Conservation (phyloP, 2,888 invertebrate genomes). For the Bhutanitis thaidina region DNA sequence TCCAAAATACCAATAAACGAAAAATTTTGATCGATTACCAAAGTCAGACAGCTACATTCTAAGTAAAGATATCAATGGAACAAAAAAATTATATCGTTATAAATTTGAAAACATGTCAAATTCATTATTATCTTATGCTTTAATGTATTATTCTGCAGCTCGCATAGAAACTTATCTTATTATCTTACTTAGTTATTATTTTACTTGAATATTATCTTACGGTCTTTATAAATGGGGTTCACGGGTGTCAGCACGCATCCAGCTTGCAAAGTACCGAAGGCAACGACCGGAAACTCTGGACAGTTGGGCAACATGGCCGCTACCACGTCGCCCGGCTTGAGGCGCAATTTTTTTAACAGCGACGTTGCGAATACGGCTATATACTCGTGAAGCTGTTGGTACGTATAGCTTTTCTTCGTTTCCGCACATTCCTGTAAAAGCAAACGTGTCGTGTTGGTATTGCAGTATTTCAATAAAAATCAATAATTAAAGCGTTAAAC, state of each 20-base stretch:
- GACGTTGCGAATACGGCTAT: constrained; percentile 82
- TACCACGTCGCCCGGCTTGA: constrained; percentile 82
- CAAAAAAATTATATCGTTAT: too few relatives aligned
- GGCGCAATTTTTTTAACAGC: constrained; percentile 81
- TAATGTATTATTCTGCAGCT: too few relatives aligned
- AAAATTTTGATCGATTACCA: too few relatives aligned
- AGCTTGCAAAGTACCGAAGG: constrained; percentile 84
- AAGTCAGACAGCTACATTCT: too few relatives aligned
- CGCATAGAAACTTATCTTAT: too few relatives aligned
- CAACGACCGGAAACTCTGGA: constrained; percentile 85
- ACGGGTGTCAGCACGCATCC: constrained; percentile 85
- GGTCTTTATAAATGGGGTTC: constrained; percentile 87
- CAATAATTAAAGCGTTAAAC: too few relatives aligned
- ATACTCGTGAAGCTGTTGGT: constrained; percentile 72
- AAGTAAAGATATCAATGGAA: too few relatives aligned
- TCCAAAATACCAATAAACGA: too few relatives aligned
- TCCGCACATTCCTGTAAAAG: constrained; percentile 62
- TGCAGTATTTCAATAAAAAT: too few relatives aligned
- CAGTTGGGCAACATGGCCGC: constrained; percentile 85
- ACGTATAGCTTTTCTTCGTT: constrained; percentile 63
- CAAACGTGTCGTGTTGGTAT: background rate
- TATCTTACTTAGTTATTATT: too few relatives aligned
- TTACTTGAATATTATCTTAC: constrained; percentile 43
- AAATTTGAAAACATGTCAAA: too few relatives aligned
- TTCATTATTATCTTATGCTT: too few relatives aligned